Base-by-base conservation (phyloP, 92 coral and sea anemone genomes). In the Epizoanthus stellaris region DNA sequence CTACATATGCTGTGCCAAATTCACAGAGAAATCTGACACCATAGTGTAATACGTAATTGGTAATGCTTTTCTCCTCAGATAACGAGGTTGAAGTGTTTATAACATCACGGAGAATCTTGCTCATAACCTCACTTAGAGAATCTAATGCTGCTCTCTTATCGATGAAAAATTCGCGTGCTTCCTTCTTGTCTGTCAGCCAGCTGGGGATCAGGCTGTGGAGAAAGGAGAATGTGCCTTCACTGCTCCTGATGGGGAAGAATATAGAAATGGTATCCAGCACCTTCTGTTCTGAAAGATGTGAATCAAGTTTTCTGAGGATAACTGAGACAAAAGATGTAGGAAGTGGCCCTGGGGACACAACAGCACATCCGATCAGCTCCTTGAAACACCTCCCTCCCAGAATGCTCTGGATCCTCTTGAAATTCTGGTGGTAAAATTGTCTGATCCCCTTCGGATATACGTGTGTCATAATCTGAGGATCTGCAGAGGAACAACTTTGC, bases 181-280 rank as follows among this genome's bases (percentile, higher is more conserved):
- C 68, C n/a, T 57, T 23, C 76, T 54, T 17, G 66, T 70, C 38
- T 4, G 47, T 69, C 43, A 82, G 66, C 79, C 79, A 82, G 17
- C 30, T 67, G 52, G 87, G 87, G 19, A 82, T 69, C 66, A 82
- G 76, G 62, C 76, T 82, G 40, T 82, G 87, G 0, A 82, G 87
- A 71, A 82, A 82, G 9, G 70, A 21, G 67, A 54, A 82, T 25
- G 86, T 82, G 52, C 67, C 21, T 11, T 82, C 86, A 10, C 25
- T 21, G n/a, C 49, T 67, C 59, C 34, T 70, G 47, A 82, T 34
- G 5, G 76, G 74, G 16, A 82, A 70, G 58, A 82, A 82, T 3
- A 70, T 19, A 42, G 75, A 70, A 19, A 70, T 70, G 4, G 58
- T 43, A 36, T 70, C 75, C n/a, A 70, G 21, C 40, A 70, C 75